A percentile compares a stretch with the other conserved stretches of the same genome.
phyloP scores from a whole-genome alignment of 2,888 invertebrate genomes.

The Tinea pellionella region DNA sequence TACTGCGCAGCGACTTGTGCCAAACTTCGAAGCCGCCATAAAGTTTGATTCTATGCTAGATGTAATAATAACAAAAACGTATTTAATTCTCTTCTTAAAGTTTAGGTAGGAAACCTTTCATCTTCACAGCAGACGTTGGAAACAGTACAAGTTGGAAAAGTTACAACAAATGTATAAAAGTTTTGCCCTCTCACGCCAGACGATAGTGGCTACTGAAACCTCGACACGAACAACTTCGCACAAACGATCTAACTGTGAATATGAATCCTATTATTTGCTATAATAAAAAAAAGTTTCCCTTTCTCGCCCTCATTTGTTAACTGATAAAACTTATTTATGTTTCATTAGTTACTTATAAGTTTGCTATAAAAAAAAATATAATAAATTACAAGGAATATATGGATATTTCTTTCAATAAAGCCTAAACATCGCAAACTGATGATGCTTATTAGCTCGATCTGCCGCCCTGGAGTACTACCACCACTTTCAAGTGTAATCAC shows the following conservation, averaged over 20 bases:
- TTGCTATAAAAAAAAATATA: too few relatives aligned
- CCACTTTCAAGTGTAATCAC: too few relatives aligned
- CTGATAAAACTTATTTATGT: neutral
- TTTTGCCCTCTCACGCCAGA: neutral
- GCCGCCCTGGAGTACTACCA: too few relatives aligned
- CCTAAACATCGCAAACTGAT: too few relatives aligned
- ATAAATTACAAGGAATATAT: too few relatives aligned
- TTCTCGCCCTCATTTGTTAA: constrained; percentile 4
- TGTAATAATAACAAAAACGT: too few relatives aligned
- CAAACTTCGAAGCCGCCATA: too few relatives aligned
- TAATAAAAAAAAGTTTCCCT: constrained; percentile 42
- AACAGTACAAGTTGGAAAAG: constrained; percentile 1
- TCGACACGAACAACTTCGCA: constrained; percentile 23
- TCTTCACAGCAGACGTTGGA: constrained; percentile 5
- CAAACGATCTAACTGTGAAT: constrained; percentile 37
- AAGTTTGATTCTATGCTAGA: too few relatives aligned
- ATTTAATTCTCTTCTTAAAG: neutral
- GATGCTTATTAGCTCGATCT: too few relatives aligned
- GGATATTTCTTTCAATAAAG: too few relatives aligned
- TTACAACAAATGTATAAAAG: constrained; percentile 3
- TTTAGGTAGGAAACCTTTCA: constrained; percentile 4
- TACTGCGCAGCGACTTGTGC: too few relatives aligned
- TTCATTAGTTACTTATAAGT: neutral
- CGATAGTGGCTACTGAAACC: neutral
- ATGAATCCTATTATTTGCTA: constrained; percentile 51